Base-by-base conservation (phyloP, 2,113 vertebrate genomes). In the Gymnorhina tibicen region DNA sequence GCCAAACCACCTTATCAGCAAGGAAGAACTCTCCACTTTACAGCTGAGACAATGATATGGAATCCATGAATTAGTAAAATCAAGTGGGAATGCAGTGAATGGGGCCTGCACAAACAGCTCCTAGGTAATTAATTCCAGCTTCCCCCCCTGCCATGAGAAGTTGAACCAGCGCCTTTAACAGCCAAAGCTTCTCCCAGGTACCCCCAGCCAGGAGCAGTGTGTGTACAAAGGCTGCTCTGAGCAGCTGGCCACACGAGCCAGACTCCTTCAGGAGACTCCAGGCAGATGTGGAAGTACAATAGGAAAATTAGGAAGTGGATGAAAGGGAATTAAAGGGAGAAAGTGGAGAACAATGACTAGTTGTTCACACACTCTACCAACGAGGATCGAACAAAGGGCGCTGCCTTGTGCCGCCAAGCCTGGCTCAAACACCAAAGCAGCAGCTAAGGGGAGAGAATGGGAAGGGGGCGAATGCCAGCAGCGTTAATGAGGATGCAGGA, bases 321-420 rank as follows among this genome's bases (percentile, higher is more conserved):
- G 22, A 30, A 74, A 20, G 66, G 19, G 21, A 59, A 59, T 56
- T 52, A 22, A 56, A 64, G 26, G n/a, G 47, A 81, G 7, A 81
- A 89, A 56, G 52, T 5, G 55, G 0, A 32, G 42, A 84, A 75
- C 44, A 72, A 32, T 5, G 23, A 33, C 24, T 26, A 44, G 11
- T 6, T 49, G n/a, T 7, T 80, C 27, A 4, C 22, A 7, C 0
- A 16, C 49, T 17, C 56, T 3, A 24, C 37, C 35, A 27, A 3
- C 0, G 11, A 67, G n/a, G 35, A 39, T 1, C 0, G 1, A 63
- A 64, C 44, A 46, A 63, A 59, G 50, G 44, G 24, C 2, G 0
- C 28, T 32, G 56, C 39, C 67, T n/a, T 2, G 11, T 35, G 64
- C 39, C 24, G 49, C 77, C 52, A 6, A 39, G 52, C 17, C 27